Evolutionary conservation across 2,888 invertebrate species (phyloP), one percentile per base, ranked within the genome.

Genomic region (Asteroscopus sphinx): DNA sequence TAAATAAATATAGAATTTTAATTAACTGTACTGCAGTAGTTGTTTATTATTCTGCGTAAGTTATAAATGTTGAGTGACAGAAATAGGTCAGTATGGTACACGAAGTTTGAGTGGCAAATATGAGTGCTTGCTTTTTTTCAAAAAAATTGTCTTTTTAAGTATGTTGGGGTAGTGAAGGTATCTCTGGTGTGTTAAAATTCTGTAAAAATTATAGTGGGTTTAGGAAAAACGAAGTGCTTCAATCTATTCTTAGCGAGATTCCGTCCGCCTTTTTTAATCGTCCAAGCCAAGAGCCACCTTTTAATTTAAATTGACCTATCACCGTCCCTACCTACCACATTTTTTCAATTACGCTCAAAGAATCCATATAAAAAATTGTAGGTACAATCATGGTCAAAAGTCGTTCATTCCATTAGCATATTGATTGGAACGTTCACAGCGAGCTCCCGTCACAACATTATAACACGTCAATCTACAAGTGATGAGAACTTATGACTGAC

Each of bases 361-460:
- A 62, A 64, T 68, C 8, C 16, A 6, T 7, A 46, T 13, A 51
- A 63, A 66, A 68, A 63, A 12, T 21, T 11, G 4, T 39, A 47
- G 26, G 53, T 7, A 52, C 36, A 32, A 39, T 28, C 16, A 3
- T 25, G 37, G n/a, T 25, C 13, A 44, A 39, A 61, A 53, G 48
- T 57, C 26, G 36, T 53, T 40, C 53, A 61, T 64, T 69, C 61
- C 66, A 82, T 85, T 84, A 82, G 26, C 85, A 84, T 86, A 83
- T 86, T 85, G 80, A 85, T 84, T 82, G 75, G 74, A 63, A 57
- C 36, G 36, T 58, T 37, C 33, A 61, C 68, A 56, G 65, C 54
- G 30, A 32, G 33, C 45, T 12, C 17, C 48, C 45, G 68, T 78
- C 71, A 70, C 26, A 61, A 68, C 41, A 66, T 46, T 48, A 56